These are phyloP conservation scores for Chloroceryle inda DNA, from an alignment of 2,797 vertebrate species.

Conservation along the genomic window DNA sequence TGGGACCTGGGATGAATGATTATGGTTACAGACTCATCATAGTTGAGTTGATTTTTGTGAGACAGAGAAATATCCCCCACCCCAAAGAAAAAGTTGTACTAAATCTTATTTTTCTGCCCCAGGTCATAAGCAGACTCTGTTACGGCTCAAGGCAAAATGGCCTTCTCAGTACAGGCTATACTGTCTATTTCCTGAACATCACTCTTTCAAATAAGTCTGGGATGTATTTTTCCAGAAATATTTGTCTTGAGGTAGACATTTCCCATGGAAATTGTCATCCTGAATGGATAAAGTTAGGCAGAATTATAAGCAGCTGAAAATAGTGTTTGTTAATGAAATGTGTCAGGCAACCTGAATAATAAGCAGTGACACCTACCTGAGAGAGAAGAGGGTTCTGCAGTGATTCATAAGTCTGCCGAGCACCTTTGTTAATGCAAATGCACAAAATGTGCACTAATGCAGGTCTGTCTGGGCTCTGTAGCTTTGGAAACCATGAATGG, in stretches of 20 bases:
- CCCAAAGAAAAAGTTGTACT: neutral
- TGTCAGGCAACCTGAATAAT: conserved; percentile 17
- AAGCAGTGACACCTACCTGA: neutral
- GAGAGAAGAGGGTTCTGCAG: neutral
- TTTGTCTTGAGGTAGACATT: neutral
- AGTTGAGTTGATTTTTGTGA: neutral
- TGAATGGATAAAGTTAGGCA: neutral
- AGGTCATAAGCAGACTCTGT: neutral
- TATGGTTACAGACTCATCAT: neutral
- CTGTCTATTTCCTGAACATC: neutral
- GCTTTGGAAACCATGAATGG: neutral
- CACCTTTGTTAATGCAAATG: neutral
- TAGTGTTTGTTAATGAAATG: neutral
- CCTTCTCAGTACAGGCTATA: neutral
- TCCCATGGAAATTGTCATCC: conserved; percentile 6
- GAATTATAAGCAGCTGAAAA: conserved; percentile 26
- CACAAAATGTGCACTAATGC: neutral
- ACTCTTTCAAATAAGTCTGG: conserved; percentile 10
- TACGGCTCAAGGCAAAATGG: neutral
- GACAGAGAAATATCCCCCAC: neutral
- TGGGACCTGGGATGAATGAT: neutral
- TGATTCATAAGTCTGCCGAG: neutral
- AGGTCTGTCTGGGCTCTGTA: neutral
- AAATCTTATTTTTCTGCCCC: neutral
- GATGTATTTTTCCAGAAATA: neutral